phyloP scores from a whole-genome alignment of 2,113 vertebrate species.

The Laterallus jamaicensis region DNA sequence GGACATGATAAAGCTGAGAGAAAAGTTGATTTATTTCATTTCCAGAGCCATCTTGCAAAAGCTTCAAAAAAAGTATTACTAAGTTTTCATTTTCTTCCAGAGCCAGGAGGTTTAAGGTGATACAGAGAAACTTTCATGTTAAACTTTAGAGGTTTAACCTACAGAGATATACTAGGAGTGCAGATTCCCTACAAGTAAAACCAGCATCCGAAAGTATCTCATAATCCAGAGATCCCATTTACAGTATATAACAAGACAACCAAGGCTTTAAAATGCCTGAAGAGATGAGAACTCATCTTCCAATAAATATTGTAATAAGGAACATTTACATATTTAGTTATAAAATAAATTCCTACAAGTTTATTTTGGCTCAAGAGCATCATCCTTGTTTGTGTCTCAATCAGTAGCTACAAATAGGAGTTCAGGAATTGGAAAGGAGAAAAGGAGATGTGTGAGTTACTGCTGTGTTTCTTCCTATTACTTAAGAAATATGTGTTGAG shows the following conservation, averaged over 20 bases:
- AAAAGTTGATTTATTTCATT: not conserved
- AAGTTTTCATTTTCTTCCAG: not conserved
- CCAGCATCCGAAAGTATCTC: not conserved
- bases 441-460: not conserved
- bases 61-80: not conserved
- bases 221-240: not conserved
- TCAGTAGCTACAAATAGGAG: not conserved
- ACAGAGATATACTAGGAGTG: not conserved
- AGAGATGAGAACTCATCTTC: not conserved
- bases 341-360: not conserved
- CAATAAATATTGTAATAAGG: not conserved
- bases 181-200: not conserved
- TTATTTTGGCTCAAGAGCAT: not conserved
- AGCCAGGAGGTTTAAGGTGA: not conserved
- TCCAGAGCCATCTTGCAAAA: not conserved
- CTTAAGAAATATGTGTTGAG: slow-evolving; percentile 4
- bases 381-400: not conserved
- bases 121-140: not conserved
- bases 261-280: not conserved
- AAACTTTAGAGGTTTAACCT: not conserved
- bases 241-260: not conserved
- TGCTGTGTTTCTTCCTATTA: not conserved
- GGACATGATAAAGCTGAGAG: slow-evolving; percentile 1
- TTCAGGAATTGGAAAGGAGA: not conserved
- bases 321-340: not conserved